These are phyloP conservation scores for Micrastur ruficollis DNA, from an alignment of 2,797 vertebrate genomes.

Conservation along the genomic window DNA sequence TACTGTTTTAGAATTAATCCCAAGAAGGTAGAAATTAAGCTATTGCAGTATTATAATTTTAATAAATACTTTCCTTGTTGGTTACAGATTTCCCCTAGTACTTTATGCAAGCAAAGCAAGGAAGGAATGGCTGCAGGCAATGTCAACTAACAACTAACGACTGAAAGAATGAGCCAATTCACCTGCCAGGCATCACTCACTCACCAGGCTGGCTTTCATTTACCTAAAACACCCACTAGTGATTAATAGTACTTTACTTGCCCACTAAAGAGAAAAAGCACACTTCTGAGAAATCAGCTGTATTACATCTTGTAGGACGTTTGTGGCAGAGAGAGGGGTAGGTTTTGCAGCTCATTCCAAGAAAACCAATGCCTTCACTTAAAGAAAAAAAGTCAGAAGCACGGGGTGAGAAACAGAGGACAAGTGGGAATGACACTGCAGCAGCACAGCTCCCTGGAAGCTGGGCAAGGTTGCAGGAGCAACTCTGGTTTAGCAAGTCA, in stretches of 20 bases:
- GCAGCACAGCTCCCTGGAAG: not conserved
- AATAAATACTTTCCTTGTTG: not conserved
- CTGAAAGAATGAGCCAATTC: not conserved
- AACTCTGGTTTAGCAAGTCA: not conserved
- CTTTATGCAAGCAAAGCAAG: not conserved
- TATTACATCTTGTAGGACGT: not conserved
- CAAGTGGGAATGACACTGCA: not conserved
- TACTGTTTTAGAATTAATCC: not conserved
- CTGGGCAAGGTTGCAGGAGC: not conserved
- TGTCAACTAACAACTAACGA: not conserved
- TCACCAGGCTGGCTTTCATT: not conserved
- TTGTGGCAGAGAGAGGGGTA: not conserved
- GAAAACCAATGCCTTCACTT: not conserved
- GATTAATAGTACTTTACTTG: not conserved
- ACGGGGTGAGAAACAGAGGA: not conserved
- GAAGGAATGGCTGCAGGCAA: not conserved
- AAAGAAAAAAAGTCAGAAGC: not conserved
- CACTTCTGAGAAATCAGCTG: not conserved
- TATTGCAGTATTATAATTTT: not conserved
- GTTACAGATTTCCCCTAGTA: not conserved
- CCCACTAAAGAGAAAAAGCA: not conserved
- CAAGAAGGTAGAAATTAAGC: not conserved
- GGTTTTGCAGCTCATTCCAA: not conserved
- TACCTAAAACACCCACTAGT: not conserved
- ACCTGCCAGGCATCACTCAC: not conserved